phyloP scores from a whole-genome alignment of 1,140 invertebrate species.

The Oreohelix idahoensis region DNA sequence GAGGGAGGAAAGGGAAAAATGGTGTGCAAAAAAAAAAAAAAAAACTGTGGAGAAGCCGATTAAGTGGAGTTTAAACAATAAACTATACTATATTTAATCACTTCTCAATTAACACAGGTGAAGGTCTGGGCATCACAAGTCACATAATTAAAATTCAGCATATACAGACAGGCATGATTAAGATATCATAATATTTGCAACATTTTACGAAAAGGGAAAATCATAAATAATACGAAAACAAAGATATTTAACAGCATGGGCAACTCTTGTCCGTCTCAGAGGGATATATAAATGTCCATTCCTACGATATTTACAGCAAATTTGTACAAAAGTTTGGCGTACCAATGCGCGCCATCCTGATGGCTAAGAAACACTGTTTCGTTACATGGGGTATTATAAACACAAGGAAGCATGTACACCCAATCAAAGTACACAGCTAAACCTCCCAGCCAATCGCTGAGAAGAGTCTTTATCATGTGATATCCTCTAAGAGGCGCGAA shows the following conservation, averaged over 20 bases:
- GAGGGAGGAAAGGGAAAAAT: too few relatives aligned
- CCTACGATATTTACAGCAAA: conserved; percentile 73
- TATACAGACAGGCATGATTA: too few relatives aligned
- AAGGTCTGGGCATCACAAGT: too few relatives aligned
- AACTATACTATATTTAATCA: too few relatives aligned
- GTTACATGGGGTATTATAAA: conserved; percentile 49
- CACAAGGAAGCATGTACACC: conserved; percentile 17
- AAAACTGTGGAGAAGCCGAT: too few relatives aligned
- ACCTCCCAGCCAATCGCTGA: conserved; percentile 12
- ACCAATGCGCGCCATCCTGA: conserved; percentile 85
- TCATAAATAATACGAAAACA: not conserved
- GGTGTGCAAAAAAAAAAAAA: too few relatives aligned
- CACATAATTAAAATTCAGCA: too few relatives aligned
- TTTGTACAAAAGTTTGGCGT: conserved; percentile 84
- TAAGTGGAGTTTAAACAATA: too few relatives aligned
- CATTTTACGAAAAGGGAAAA: not conserved
- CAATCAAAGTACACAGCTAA: not conserved
- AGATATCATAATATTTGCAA: too few relatives aligned
- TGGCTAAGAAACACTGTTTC: not conserved
- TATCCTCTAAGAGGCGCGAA: conserved; percentile 84
- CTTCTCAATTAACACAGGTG: too few relatives aligned
- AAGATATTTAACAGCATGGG: not conserved
- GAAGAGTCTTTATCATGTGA: conserved; percentile 38
- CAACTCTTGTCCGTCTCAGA: not conserved
- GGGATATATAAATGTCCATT: conserved; percentile 29